Base-by-base conservation (phyloP, 1,140 invertebrate genomes). In the Vanessa tameamea region DNA sequence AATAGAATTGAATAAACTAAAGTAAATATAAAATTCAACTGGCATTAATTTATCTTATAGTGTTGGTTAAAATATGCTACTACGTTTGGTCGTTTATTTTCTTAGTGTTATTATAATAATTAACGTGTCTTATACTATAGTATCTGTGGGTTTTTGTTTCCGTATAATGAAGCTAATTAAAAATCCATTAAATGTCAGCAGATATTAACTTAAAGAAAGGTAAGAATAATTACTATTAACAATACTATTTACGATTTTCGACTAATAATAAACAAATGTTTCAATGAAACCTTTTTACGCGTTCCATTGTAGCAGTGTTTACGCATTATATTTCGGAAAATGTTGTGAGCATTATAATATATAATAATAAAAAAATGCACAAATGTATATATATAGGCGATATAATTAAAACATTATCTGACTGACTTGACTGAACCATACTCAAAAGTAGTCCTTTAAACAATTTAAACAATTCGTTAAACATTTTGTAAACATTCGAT, bases 191-290 rank as follows among this genome's bases (percentile, higher is more conserved):
- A 76, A 76, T 72, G 75, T 53, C 70, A 72, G 65, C 55, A 69
- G 70, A 69, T 37, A 68, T 53, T 76, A 65, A 69, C 23, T 65
- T 53, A 20, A 53, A n/a, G 48, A 76, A 72, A 76, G 59, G 65
- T 72, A 67, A 76, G 66, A 64, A 76, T 72, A 31, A 31, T 31
- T 31, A 31, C 6, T 31, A 4, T 64, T 76, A 59, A 72, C 26
- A 31, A 31, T 31, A 31, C 26, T 3, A 31, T 6, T 31, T 6
- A 31, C 26, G 26, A 31, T 6, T 31, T 31, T 31, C 26, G 26
- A 31, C 26, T 6, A n/a, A n/a, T 69, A 31, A 31, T 2, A 1
- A 1, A 31, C 26, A 31, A 31, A 31, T 31, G 26, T 31, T 1
- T 31, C 6, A 31, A 71, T 64, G 59, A 14, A 23, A 61, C 20